A percentile compares a stretch with the other conserved stretches of the same genome.
These are phyloP conservation scores for Stichodactyla mertensii DNA, from an alignment of 64 coral and sea anemone species.

Conservation along the genomic window DNA sequence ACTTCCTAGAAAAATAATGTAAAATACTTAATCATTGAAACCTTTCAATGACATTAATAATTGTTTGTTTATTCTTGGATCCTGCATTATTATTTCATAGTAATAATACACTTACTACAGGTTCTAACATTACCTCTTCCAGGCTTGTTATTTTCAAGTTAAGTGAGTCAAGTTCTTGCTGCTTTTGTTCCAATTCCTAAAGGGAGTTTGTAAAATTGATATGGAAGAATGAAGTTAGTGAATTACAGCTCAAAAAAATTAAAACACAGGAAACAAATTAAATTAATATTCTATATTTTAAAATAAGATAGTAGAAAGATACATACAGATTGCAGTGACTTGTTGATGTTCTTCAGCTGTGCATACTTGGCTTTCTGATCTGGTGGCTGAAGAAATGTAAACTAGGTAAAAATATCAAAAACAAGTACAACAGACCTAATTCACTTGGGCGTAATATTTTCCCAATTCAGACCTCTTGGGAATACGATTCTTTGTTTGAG, in stretches of 20 bases:
- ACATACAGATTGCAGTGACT: conserved; percentile 75
- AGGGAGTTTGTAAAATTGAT: background rate
- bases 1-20: conserved; percentile 65
- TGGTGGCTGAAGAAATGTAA: conserved; percentile 53
- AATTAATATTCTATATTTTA: too few species aligned
- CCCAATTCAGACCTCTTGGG: too few species aligned
- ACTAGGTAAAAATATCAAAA: background rate
- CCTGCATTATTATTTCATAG: too few species aligned
- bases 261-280: too few species aligned
- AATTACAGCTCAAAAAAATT: too few species aligned
- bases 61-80: too few species aligned
- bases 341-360: conserved; percentile 83
- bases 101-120: too few species aligned
- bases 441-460: too few species aligned
- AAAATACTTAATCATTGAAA: background rate
- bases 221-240: too few species aligned
- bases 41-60: too few species aligned
- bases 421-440: background rate
- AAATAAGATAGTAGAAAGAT: background rate
- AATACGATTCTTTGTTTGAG: too few species aligned
- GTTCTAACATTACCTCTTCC: conserved; percentile 60
- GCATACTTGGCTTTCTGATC: conserved; percentile 92
- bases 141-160: conserved; percentile 72
- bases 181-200: conserved; percentile 89
- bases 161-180: conserved; percentile 80